Evolutionary conservation across 2,113 vertebrate genomes (phyloP).

Genomic region (Phalacrocorax aristotelis): DNA sequence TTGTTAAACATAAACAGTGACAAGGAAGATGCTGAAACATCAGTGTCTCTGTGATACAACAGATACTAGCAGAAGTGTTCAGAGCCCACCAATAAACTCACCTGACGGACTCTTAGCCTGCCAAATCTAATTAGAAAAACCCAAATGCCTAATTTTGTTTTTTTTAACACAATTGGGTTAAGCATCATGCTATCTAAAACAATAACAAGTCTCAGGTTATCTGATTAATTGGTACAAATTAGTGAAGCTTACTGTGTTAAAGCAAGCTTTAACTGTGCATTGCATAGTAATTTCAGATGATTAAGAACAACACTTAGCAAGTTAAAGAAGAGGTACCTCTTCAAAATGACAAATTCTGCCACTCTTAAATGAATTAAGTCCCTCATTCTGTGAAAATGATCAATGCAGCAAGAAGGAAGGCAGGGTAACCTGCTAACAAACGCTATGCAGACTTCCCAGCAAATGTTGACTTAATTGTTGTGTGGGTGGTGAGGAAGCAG

Average conservation of each 20-base stretch:
- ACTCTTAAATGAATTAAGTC: background rate
- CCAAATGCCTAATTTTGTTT: background rate
- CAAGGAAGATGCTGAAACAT: background rate
- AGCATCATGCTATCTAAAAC: background rate
- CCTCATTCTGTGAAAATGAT: background rate
- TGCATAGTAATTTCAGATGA: background rate
- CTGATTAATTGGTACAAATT: background rate
- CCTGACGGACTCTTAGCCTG: background rate
- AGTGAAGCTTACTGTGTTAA: background rate
- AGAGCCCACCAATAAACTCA: background rate
- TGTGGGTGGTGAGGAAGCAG: background rate
- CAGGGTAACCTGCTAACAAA: background rate
- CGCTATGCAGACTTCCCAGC: background rate
- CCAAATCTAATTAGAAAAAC: background rate
- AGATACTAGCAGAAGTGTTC: background rate
- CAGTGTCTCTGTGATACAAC: background rate
- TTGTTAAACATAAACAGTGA: background rate
- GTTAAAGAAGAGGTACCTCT: background rate
- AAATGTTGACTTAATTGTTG: background rate
- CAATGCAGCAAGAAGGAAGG: background rate
- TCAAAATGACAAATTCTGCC: background rate
- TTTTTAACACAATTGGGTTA: background rate
- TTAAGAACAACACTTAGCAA: background rate
- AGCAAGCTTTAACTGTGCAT: background rate
- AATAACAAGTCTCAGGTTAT: background rate